phyloP scores from a whole-genome alignment of 2,113 vertebrate species.

The Bujurquina vittata region DNA sequence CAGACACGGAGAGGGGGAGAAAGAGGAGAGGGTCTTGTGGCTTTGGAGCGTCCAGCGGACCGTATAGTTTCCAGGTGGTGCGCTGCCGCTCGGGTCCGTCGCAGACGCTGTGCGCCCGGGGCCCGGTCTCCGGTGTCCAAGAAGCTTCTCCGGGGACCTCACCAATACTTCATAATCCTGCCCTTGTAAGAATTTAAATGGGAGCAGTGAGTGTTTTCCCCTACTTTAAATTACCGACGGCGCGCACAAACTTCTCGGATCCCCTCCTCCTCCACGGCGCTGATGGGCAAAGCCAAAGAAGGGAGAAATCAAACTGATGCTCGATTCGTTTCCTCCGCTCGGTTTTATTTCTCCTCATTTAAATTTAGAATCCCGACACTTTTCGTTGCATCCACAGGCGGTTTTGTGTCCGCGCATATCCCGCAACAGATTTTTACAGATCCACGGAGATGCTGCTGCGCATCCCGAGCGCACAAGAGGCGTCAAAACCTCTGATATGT shows the following conservation, averaged over 20 bases:
- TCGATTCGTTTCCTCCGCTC: not conserved
- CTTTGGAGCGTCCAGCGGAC: slow-evolving; percentile 52
- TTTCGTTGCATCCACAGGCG: slow-evolving; percentile 60
- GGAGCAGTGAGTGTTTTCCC: not conserved
- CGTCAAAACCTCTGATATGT: not conserved
- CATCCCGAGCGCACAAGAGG: slow-evolving; percentile 38
- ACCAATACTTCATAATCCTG: slow-evolving; percentile 39
- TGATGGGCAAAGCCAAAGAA: slow-evolving; percentile 9
- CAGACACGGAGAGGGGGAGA: not conserved
- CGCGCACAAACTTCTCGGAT: slow-evolving; percentile 54
- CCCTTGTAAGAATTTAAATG: not conserved
- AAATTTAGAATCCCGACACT: slow-evolving; percentile 44
- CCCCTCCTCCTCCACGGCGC: slow-evolving; percentile 19
- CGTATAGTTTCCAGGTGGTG: slow-evolving; percentile 76
- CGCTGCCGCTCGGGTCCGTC: slow-evolving; percentile 56
- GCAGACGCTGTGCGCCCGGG: slow-evolving; percentile 58
- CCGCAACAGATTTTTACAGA: slow-evolving; percentile 27
- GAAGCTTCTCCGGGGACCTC: slow-evolving; percentile 44
- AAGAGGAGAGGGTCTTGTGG: not conserved
- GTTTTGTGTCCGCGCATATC: slow-evolving; percentile 44
- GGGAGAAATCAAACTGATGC: not conserved
- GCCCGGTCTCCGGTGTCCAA: slow-evolving; percentile 32
- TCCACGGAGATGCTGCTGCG: slow-evolving; percentile 64
- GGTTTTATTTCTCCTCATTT: not conserved
- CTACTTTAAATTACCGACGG: slow-evolving; percentile 8